Conservation (phyloP, 2,797 vertebrate genomes). For the Macropodus opercularis region DNA sequence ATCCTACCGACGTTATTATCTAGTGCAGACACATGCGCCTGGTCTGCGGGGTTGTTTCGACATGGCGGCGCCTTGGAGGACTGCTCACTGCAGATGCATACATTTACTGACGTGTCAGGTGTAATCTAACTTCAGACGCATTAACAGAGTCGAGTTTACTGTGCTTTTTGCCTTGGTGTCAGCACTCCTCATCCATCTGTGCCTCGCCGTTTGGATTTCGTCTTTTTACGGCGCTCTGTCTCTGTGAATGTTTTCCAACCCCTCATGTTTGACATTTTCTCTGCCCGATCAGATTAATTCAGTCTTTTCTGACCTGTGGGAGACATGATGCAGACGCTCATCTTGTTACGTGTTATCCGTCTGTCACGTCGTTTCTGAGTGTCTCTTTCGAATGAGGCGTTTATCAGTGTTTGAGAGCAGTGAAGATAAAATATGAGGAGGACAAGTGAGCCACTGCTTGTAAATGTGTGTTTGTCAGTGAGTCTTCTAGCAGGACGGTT, state of each 20-base stretch:
- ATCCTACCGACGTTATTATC: slow-evolving; percentile 2
- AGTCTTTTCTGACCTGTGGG: neutral
- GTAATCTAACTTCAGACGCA: slow-evolving; percentile 1
- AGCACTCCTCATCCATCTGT: neutral
- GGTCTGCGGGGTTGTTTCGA: slow-evolving; percentile 10
- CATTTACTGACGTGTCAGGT: neutral
- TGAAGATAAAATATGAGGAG: slow-evolving; percentile 10
- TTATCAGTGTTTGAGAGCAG: slow-evolving; percentile 15
- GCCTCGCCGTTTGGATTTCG: slow-evolving; percentile 1
- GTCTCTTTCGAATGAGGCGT: slow-evolving; percentile 23
- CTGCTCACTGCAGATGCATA: slow-evolving; percentile 34
- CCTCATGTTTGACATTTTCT: slow-evolving; percentile 30
- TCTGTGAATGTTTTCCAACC: slow-evolving; percentile 21
- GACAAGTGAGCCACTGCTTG: slow-evolving; percentile 10
- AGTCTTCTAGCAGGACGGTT: slow-evolving; percentile 88
- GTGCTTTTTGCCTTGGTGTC: slow-evolving; percentile 10
- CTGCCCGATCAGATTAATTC: slow-evolving; percentile 35
- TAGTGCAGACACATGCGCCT: slow-evolving; percentile 1
- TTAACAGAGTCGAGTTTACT: slow-evolving; percentile 7
- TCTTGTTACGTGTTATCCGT: slow-evolving; percentile 7
- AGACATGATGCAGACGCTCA: neutral
- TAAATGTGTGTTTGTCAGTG: slow-evolving; percentile 77
- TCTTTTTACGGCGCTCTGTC: neutral
- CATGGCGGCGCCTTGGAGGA: slow-evolving; percentile 5
- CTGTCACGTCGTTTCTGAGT: slow-evolving; percentile 6